phyloP scores from a whole-genome alignment of 92 coral and sea anemone species.

The Parazoanthus atlanticus region DNA sequence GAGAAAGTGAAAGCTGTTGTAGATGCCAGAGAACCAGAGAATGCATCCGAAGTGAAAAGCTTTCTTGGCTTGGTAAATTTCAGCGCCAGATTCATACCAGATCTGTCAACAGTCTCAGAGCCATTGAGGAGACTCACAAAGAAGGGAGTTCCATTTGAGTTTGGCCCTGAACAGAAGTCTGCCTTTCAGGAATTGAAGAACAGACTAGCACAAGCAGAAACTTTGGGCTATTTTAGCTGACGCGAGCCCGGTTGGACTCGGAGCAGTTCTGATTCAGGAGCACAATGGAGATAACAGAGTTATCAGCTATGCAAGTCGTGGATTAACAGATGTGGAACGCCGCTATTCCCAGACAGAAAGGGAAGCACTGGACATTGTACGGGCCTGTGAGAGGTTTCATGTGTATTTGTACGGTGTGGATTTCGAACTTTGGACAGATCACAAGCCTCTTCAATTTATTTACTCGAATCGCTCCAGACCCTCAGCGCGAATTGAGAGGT shows the following conservation, averaged over 20 bases:
- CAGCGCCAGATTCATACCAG: slow-evolving; percentile 30
- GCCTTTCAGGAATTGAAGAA: slow-evolving; percentile 6
- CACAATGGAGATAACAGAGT: slow-evolving; percentile 8
- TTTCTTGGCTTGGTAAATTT: slow-evolving; percentile 39
- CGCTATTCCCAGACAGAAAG: slow-evolving; percentile 12
- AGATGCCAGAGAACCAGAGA: slow-evolving; percentile 2
- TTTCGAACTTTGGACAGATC: slow-evolving; percentile 12
- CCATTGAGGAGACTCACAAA: slow-evolving; percentile 48
- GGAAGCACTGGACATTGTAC: not conserved
- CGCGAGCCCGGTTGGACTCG: slow-evolving; percentile 33
- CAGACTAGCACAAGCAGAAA: slow-evolving; percentile 31
- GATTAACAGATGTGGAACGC: slow-evolving; percentile 35
- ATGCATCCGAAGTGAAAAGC: slow-evolving; percentile 28
- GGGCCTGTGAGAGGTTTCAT: not conserved
- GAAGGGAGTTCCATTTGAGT: slow-evolving; percentile 16
- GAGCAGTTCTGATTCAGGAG: slow-evolving; percentile 22
- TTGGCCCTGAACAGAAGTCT: slow-evolving; percentile 22
- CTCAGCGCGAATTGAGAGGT: slow-evolving; percentile 40
- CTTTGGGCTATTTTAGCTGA: slow-evolving; percentile 11
- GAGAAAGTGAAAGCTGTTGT: slow-evolving; percentile 3
- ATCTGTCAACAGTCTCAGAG: slow-evolving; percentile 38
- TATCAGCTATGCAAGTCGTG: slow-evolving; percentile 36
- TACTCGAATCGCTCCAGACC: slow-evolving; percentile 12
- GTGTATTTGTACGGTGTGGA: not conserved
- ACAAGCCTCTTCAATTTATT: slow-evolving; percentile 16